Evolutionary conservation across 1,140 invertebrate genomes (phyloP), one percentile per base, ranked within the genome.

Genomic region (Calliopsis andreniformis): DNA sequence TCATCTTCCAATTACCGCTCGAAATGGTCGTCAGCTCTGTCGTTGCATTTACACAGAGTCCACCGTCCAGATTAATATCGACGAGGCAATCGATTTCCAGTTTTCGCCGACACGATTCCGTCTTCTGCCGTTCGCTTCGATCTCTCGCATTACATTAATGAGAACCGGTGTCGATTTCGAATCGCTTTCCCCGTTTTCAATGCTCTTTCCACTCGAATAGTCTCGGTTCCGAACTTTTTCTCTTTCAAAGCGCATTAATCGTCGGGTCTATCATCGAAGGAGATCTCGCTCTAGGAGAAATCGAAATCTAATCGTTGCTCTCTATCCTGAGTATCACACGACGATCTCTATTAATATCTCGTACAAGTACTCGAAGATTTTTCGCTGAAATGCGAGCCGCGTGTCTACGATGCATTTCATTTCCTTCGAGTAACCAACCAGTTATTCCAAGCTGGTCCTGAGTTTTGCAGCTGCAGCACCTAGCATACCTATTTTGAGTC

Each of bases 1-100:
- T 61, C 63, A 67, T 59, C 79, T 79, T 75, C 30, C 76, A 82
- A 83, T 83, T 83, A 82, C 53, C 63, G 58, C 66, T 82, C 79
- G 70, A 83, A 82, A 64, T 43, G 51, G 25, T 20, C 43, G 45
- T 62, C 42, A 23, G n/a, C 14, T 69, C 59, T 39, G 55, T 79
- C 79, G 67, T 5, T 32, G 45, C 30, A 55, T 42, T 25, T 43
- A 53, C 32, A 43, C 43, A 67, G 5, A 28, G 71, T 51, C 49
- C 25, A 32, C 42, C 14, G 28, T 20, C 35, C n/a, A 75, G 61
- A 83, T 83, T 83, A 83, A 83, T 83, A 70, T 82, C 49, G 63
- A 14, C 45, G 49, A 30, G 76, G 70, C 70, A 71, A 82, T 83
- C 70, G 70, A 79, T 82, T 79, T 49, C 72, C 76, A 35, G 30